A percentile compares a stretch with the other conserved stretches of the same genome.
phyloP scores from a whole-genome alignment of 1,140 invertebrate genomes.

The Euglossa dilemma region DNA sequence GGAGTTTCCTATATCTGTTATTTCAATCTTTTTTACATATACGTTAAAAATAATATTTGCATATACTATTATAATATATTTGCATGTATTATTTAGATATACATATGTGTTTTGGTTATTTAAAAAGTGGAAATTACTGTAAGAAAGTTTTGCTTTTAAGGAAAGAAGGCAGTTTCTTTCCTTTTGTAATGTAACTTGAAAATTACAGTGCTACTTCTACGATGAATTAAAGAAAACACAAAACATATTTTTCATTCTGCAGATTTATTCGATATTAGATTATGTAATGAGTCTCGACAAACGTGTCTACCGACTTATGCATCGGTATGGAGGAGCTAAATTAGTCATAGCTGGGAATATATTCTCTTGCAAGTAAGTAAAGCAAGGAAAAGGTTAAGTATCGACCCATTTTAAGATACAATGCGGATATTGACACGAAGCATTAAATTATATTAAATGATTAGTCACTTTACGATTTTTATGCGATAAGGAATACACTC shows the following conservation, averaged over 20 bases:
- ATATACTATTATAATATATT: no score
- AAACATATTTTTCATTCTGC: not conserved
- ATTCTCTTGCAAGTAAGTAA: not conserved
- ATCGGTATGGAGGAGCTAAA: not conserved
- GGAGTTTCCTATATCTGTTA: no score
- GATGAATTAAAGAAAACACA: not conserved
- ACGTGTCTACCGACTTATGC: not conserved
- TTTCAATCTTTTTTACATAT: no score
- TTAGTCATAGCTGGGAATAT: slow-evolving; percentile 5
- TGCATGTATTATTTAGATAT: no score
- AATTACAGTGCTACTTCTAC: no score
- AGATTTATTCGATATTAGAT: not conserved
- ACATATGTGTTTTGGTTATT: no score
- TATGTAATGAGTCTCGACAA: not conserved
- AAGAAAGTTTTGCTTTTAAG: no score
- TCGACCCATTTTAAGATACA: not conserved
- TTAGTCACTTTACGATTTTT: not conserved
- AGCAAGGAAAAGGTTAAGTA: not conserved
- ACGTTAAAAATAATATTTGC: no score
- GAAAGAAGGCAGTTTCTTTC: no score
- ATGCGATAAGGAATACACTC: no score
- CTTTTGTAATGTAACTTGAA: no score
- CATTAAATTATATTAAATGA: not conserved
- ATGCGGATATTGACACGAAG: not conserved
- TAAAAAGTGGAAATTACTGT: no score